Conservation (phyloP, 1,140 invertebrate genomes). For the Eupristina koningsbergeri region DNA sequence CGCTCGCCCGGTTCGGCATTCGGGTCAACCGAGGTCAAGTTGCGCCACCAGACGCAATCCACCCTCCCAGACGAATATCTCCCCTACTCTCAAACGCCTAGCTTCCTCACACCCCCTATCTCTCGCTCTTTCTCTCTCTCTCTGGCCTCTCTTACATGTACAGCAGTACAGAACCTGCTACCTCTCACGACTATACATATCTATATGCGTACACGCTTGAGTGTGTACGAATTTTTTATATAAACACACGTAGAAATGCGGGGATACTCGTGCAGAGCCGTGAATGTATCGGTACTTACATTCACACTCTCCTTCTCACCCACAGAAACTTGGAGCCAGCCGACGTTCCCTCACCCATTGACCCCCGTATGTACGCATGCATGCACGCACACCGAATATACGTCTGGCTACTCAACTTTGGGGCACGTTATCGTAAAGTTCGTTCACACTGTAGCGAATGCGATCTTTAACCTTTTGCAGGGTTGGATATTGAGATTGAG, state of each 20-base stretch:
- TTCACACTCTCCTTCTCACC: conserved; percentile 2
- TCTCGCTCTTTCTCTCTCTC: conserved; percentile 36
- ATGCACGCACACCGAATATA: conserved; percentile 64
- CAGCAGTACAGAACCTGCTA: not conserved
- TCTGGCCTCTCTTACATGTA: conserved; percentile 40
- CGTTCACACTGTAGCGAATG: conserved; percentile 62
- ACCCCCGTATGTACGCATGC: too few relatives aligned
- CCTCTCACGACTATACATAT: conserved; percentile 34
- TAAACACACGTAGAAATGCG: not conserved
- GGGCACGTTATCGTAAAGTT: conserved; percentile 59
- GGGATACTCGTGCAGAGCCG: not conserved
- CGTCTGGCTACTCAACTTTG: conserved; percentile 59
- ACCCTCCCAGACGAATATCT: conserved; percentile 55
- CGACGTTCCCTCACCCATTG: conserved; percentile 52
- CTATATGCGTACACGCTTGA: not conserved
- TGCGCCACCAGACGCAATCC: conserved; percentile 70
- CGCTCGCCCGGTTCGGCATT: conserved; percentile 41
- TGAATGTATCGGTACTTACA: conserved; percentile 28
- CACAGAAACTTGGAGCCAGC: not conserved
- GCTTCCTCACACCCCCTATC: conserved; percentile 11
- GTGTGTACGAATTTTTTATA: not conserved
- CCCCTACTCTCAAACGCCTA: conserved; percentile 40
- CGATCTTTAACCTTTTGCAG: conserved; percentile 51
- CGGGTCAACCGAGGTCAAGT: conserved; percentile 72
- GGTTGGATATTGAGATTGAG: not conserved